Base-by-base conservation (phyloP, 2,888 invertebrate species). In the Xanthia icteritia region DNA sequence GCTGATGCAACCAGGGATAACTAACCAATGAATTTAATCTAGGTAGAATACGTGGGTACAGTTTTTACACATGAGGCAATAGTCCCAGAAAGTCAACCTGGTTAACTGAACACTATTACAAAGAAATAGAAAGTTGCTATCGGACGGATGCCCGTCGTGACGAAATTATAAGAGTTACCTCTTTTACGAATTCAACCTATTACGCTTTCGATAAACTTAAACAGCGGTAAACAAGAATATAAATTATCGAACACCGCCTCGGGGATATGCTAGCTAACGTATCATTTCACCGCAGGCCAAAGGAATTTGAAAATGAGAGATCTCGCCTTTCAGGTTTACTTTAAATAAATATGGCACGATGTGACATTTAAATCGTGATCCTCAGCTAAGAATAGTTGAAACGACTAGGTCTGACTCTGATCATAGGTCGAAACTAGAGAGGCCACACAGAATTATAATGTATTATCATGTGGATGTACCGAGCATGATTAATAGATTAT, bases 361-460 rank as follows among this genome's bases (percentile, higher is more conserved):
- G 54, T 68, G 83, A 82, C 73, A 68, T 78, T 82, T 73, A 78
- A 69, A 36, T 73, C 64, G 65, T 82, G 68, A 65, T 83, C 67
- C 58, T 68, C 45, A 20, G 73, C 64, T 78, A 68, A 82, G 68
- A 78, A 78, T 82, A 77, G 64, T 60, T 78, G 23, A 48, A 61
- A 80, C 58, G 63, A 58, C 75, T 80, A 48, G 48, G n/a, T 74
- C 67, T 75, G 31, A 31, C 31, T n/a, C n/a, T 31, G 67, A 75
- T 75, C 42, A 76, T 60, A 80, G 76, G 64, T 69, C 76, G 76
- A 69, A 31, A 60, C 39, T 54, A 75, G 39, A 42, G 63, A 68
- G 27, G 58, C 76, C 36, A 64, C 23, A 45, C 58, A 54, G 63
- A 65, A 60, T 64, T 60, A 51, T 68, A 36, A 27, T 36, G 61